phyloP scores from a whole-genome alignment of 2,888 invertebrate species.

The Cataglyphis rosenhaueri region DNA sequence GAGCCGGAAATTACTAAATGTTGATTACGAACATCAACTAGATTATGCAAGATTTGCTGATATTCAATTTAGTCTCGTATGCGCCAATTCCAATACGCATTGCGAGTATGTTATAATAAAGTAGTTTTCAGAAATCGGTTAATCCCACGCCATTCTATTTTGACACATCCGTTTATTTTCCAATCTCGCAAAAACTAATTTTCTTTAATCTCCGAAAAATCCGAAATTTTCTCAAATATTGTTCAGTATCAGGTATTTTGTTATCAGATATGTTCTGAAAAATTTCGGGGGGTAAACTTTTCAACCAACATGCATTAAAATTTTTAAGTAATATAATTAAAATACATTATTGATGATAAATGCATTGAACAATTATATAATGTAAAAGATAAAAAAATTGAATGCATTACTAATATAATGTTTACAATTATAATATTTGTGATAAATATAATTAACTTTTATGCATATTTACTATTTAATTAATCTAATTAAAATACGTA shows the following conservation, averaged over 20 bases:
- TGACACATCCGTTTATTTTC: conserved; percentile 10
- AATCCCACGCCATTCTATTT: not conserved
- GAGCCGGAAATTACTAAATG: not conserved
- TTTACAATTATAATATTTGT: no score
- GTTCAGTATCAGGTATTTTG: not conserved
- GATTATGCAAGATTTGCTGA: conserved; percentile 19
- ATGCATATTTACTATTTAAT: no score
- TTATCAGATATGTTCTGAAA: not conserved
- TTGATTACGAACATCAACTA: conserved; percentile 7
- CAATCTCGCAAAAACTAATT: not conserved
- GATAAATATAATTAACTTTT: no score
- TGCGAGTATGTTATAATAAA: not conserved
- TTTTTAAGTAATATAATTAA: not conserved
- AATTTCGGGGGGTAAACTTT: not conserved
- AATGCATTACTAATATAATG: no score
- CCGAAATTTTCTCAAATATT: not conserved
- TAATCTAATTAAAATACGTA: no score
- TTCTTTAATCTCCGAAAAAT: conserved; percentile 28
- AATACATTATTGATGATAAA: not conserved
- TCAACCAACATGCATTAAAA: not conserved
- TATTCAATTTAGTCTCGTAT: conserved; percentile 28
- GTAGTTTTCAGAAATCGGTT: conserved; percentile 11
- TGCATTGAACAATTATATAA: not conserved
- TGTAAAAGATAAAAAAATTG: not conserved
- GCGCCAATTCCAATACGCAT: not conserved